Evolutionary conservation across 2,888 invertebrate species (phyloP).

Genomic region (Halictus quadricinctus): DNA sequence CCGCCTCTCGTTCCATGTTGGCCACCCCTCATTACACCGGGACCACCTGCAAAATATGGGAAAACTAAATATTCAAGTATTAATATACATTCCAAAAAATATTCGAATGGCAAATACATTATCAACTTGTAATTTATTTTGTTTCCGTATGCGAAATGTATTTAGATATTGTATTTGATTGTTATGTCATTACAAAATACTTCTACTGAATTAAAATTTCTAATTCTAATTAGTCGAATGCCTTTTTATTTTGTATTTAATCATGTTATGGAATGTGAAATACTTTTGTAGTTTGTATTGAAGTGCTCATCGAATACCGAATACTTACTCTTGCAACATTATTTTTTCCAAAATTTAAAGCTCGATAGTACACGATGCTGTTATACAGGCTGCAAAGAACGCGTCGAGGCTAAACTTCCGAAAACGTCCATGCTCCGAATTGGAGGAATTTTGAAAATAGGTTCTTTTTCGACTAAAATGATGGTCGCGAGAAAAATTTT

Average conservation of each 20-base stretch:
- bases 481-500: too few relatives aligned
- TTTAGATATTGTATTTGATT: neutral
- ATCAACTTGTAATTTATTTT: neutral
- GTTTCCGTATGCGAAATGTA: neutral
- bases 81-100: neutral
- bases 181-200: neutral
- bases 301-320: neutral
- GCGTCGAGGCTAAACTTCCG: too few relatives aligned
- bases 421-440: too few relatives aligned
- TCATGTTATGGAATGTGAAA: neutral
- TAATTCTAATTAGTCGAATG: too few relatives aligned
- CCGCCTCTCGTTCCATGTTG: slow-evolving; percentile 77
- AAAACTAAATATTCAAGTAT: slow-evolving; percentile 1
- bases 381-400: too few relatives aligned
- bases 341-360: neutral
- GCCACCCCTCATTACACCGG: slow-evolving; percentile 79
- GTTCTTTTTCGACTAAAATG: too few relatives aligned
- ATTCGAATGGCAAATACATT: neutral
- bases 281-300: neutral
- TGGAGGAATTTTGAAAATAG: too few relatives aligned
- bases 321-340: neutral
- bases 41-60: slow-evolving; percentile 72
- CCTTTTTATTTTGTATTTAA: neutral
- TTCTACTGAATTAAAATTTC: too few relatives aligned
- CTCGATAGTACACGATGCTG: neutral